A percentile compares a stretch with the other conserved stretches of the same genome.
Evolutionary conservation across 2,888 invertebrate species (phyloP).

Genomic region (Colostygia pectinataria): DNA sequence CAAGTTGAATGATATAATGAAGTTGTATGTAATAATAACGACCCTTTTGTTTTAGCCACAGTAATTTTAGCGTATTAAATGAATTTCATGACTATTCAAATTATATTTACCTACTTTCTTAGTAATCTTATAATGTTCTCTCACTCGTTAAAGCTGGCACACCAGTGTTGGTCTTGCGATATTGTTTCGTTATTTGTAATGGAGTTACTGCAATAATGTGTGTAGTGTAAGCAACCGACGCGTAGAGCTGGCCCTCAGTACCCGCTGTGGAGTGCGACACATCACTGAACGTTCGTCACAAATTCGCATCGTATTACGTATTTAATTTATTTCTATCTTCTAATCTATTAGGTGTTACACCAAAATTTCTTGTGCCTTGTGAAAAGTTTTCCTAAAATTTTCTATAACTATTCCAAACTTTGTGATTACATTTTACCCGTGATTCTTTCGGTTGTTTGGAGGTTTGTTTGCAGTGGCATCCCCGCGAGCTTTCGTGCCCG

Average conservation of each 20-base stretch:
- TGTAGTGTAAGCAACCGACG: constrained; percentile 41
- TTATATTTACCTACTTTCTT: constrained; percentile 82
- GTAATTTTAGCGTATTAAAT: constrained; percentile 79
- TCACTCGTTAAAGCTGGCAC: constrained; percentile 83
- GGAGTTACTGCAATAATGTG: constrained; percentile 62
- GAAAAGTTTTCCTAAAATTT: constrained; percentile 50
- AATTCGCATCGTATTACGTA: constrained; percentile 44
- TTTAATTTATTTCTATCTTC: constrained; percentile 31
- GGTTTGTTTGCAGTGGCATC: constrained; percentile 31
- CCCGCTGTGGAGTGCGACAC: constrained; percentile 28
- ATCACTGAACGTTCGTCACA: constrained; percentile 52
- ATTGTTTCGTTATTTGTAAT: constrained; percentile 66
- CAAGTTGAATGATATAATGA: constrained; percentile 80
- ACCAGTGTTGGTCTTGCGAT: constrained; percentile 79
- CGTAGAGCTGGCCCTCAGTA: constrained; percentile 13
- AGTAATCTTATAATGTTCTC: constrained; percentile 78
- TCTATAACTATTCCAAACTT: constrained; percentile 46
- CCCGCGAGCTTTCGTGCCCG: constrained; percentile 28
- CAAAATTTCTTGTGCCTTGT: constrained; percentile 79
- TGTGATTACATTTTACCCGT: constrained; percentile 43
- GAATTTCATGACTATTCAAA: constrained; percentile 80
- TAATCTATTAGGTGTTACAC: constrained; percentile 53
- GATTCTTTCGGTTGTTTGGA: constrained; percentile 37
- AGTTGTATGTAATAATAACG: constrained; percentile 78
- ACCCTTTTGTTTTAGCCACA: constrained; percentile 79